A percentile compares a stretch with the other conserved stretches of the same genome.
Evolutionary conservation across 2,888 invertebrate species (phyloP).

Genomic region (Phaedon cochleariae): DNA sequence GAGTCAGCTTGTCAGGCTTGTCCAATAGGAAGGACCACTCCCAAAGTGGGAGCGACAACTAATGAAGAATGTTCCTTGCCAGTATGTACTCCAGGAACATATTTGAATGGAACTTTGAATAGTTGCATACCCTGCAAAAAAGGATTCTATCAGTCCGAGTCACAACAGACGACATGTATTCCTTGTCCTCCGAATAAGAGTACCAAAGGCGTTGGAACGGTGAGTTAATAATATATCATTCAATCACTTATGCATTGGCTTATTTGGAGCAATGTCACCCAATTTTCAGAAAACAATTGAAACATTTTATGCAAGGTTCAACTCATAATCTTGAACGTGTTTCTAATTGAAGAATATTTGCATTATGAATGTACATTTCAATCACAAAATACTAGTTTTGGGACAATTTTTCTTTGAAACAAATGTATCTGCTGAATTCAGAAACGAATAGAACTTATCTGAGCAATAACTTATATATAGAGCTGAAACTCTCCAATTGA

Average conservation of each 20-base stretch:
- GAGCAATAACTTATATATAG: too few species aligned
- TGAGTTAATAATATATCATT: conserved; percentile 62
- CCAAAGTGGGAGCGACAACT: conserved; percentile 81
- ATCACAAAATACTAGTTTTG: too few species aligned
- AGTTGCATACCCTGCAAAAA: conserved; percentile 87
- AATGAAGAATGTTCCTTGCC: conserved; percentile 93
- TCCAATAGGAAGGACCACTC: conserved; percentile 90
- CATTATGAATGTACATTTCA: neutral
- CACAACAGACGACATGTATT: conserved; percentile 86
- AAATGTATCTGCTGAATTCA: too few species aligned
- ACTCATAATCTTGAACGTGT: too few species aligned
- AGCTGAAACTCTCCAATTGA: too few species aligned
- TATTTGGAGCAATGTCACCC: too few species aligned
- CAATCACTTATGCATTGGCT: too few species aligned
- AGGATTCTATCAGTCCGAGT: conserved; percentile 89
- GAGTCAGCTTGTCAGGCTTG: conserved; percentile 89
- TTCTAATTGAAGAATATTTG: neutral
- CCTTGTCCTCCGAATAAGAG: conserved; percentile 91
- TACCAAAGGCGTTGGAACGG: conserved; percentile 82
- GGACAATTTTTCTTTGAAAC: too few species aligned
- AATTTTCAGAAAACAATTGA: too few species aligned
- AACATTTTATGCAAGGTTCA: too few species aligned
- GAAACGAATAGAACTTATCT: too few species aligned
- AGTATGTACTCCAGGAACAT: conserved; percentile 84
- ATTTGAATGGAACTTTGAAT: conserved; percentile 86